Evolutionary conservation across 2,888 invertebrate species (phyloP), one percentile per base, ranked within the genome.

Genomic region (Cybosia mesomella): DNA sequence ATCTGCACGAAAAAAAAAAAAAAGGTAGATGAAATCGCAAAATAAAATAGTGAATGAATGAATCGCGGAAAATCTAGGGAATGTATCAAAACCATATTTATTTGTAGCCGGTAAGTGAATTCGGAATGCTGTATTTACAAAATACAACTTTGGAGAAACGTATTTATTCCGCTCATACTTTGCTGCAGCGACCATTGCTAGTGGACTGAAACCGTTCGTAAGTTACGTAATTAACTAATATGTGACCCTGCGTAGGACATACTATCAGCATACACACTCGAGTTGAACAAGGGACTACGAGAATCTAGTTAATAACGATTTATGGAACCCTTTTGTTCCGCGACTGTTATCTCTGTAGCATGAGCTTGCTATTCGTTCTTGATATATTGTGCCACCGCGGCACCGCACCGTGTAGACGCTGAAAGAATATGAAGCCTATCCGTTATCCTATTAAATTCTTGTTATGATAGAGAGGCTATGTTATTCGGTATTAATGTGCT

Each of bases 241-340:
- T 58, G 74, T 70, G 78, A 73, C 66, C 70, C 54, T 43, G 49
- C 58, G 62, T 21, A 62, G 21, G 57, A 36, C 64, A 76, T 80
- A 79, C 82, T 84, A 87, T 85, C 84, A 81, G 67, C 59, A 64
- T 73, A 83, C 82, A 84, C 86, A 86, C 88, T 89, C 85, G 80
- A 84, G 80, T 85, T 86, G 87, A 90, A 90, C 91, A 88, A 88
- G 91, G 90, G 86, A 81, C 85, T 83, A 86, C 83, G 87, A 86
- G 87, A 83, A 82, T 88, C 89, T 88, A 91, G 90, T 92, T 92
- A 92, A 92, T 92, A 92, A 92, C 91, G 93, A 94, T 94, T 93
- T 94, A 94, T 92, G 89, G 89, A 88, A 89, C 92, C 92, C 92
- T 92, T 92, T 94, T 93, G 93, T 94, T 92, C 91, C 87, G 85